Conservation (phyloP, 1,140 invertebrate species). For the Stenopsyche tienmushanensis region DNA sequence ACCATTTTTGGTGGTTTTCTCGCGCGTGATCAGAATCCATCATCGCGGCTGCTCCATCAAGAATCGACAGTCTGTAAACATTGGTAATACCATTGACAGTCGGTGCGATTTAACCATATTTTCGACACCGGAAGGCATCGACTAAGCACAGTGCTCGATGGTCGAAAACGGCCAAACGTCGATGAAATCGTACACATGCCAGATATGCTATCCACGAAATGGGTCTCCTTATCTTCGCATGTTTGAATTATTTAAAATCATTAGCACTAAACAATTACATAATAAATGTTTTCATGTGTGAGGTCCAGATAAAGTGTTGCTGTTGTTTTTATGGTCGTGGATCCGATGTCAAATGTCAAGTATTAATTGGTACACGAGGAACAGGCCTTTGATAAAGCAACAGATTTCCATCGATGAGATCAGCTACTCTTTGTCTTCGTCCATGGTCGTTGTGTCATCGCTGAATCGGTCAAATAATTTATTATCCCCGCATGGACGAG, state of each 20-base stretch:
- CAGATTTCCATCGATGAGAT: not conserved
- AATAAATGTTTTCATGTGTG: not conserved
- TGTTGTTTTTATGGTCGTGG: not conserved
- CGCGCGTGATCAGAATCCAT: constrained; percentile 24
- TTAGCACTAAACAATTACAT: not conserved
- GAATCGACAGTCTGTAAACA: constrained; percentile 5
- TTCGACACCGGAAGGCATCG: constrained; percentile 3
- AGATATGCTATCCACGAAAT: not conserved
- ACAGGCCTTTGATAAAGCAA: not conserved
- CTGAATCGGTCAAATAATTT: not conserved
- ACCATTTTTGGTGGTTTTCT: constrained; percentile 39
- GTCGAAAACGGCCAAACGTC: not conserved
- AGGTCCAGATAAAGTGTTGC: constrained; percentile 5
- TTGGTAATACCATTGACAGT: not conserved
- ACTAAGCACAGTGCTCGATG: not conserved
- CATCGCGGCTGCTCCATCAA: not conserved
- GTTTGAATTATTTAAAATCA: not conserved
- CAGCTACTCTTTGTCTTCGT: not conserved
- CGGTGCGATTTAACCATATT: not conserved
- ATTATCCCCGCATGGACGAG: too few relatives aligned
- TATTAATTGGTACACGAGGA: not conserved
- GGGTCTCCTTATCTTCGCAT: too few relatives aligned
- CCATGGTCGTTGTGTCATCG: not conserved
- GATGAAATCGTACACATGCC: not conserved
- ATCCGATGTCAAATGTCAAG: constrained; percentile 20